Evolutionary conservation across 2,113 vertebrate genomes (phyloP).

Genomic region (Dromaius novaehollandiae): DNA sequence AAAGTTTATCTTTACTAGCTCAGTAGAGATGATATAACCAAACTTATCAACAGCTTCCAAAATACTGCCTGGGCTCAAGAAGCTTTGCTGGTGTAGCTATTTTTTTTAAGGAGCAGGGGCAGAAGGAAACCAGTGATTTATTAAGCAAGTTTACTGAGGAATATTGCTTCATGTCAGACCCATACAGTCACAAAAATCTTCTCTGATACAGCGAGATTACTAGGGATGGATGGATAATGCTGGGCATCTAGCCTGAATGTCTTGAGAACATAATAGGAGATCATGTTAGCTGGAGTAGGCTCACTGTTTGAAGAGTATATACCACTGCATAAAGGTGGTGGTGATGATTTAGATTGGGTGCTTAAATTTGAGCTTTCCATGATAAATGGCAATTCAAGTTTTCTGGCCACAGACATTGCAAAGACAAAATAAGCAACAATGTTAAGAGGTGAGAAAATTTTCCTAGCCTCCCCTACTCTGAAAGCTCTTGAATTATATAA

Average conservation of each 20-base stretch:
- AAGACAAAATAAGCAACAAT: neutral
- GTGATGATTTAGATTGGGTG: neutral
- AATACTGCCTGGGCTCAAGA: neutral
- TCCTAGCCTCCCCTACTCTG: neutral
- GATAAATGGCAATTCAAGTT: neutral
- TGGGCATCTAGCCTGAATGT: neutral
- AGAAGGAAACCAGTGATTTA: neutral
- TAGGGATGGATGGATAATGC: neutral
- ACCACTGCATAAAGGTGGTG: neutral
- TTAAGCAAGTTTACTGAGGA: neutral
- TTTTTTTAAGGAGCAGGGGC: neutral
- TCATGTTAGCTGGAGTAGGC: neutral
- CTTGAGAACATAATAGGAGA: neutral
- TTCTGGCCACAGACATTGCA: neutral
- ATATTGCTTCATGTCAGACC: neutral
- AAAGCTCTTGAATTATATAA: neutral
- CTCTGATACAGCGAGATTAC: neutral
- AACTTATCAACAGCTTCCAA: neutral
- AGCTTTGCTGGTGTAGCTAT: neutral
- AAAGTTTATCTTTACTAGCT: neutral
- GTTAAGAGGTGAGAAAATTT: neutral
- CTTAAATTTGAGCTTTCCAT: neutral
- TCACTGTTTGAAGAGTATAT: neutral
- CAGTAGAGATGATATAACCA: neutral
- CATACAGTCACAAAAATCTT: neutral